A percentile compares a stretch with the other conserved stretches of the same genome.
Conservation (phyloP, 2,113 vertebrate species). For the Hirundichthys speculiger region DNA sequence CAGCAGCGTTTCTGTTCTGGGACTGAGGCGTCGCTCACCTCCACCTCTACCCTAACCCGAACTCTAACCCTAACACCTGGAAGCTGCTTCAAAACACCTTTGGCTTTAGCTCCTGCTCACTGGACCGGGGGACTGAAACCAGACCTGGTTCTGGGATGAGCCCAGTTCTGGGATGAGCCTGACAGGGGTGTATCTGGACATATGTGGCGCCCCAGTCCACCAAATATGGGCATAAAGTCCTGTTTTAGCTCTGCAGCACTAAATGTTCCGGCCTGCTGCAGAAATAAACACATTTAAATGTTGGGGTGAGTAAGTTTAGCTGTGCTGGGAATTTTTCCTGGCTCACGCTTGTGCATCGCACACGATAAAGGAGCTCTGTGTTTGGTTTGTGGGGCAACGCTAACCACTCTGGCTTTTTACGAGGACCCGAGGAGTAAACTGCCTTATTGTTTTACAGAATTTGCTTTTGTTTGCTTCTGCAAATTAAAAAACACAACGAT, state of each 20-base stretch:
- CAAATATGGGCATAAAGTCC: slow-evolving; percentile 1
- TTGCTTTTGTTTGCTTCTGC: not conserved
- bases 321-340: slow-evolving; percentile 12
- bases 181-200: no score
- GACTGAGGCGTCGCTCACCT: not conserved
- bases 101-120: not conserved
- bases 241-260: not conserved
- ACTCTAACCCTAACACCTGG: not conserved
- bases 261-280: not conserved
- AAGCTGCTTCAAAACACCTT: not conserved
- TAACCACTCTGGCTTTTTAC: slow-evolving; percentile 7
- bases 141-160: not conserved
- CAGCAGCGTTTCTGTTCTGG: not conserved
- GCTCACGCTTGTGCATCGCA: not conserved
- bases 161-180: not conserved
- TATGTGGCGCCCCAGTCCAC: not conserved
- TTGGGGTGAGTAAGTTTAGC: not conserved
- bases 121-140: not conserved
- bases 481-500: not conserved
- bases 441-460: not conserved
- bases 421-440: not conserved
- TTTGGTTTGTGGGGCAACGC: not conserved
- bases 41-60: not conserved
- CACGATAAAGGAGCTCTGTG: not conserved
- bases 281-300: not conserved